Percentiles rank a stretch among this genome's conserved stretches.
Evolutionary conservation across 53 echinoderm and acorn worm species (phyloP).

Genomic region (Echinometra lucunter): DNA sequence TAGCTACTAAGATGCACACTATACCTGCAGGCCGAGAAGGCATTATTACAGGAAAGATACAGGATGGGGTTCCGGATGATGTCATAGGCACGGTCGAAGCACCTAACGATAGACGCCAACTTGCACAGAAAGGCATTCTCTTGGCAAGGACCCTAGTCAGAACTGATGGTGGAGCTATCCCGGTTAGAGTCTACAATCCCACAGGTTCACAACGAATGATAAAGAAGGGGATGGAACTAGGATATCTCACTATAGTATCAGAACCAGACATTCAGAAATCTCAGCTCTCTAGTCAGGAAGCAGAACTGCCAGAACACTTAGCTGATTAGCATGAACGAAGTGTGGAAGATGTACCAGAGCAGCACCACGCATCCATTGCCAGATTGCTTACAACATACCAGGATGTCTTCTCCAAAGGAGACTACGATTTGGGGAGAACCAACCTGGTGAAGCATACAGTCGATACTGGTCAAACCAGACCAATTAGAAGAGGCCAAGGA

Average conservation of each 20-base stretch:
- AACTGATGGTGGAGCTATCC: too few relatives aligned
- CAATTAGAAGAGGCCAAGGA: too few relatives aligned
- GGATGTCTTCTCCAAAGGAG: slow-evolving; percentile 7
- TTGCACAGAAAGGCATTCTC: neutral
- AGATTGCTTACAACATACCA: too few relatives aligned
- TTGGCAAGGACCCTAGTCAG: too few relatives aligned
- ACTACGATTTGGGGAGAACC: neutral
- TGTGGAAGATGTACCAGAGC: neutral
- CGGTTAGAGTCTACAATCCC: slow-evolving; percentile 2
- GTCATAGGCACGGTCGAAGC: slow-evolving; percentile 25
- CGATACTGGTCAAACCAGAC: too few relatives aligned
- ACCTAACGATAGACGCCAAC: neutral
- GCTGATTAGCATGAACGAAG: neutral
- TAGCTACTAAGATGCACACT: too few relatives aligned
- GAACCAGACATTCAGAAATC: neutral
- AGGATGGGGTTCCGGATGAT: too few relatives aligned
- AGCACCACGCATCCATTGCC: neutral
- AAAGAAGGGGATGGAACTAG: slow-evolving; percentile 25
- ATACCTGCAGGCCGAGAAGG: neutral
- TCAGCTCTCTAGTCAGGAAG: neutral
- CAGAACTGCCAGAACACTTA: too few relatives aligned
- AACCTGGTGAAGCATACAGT: too few relatives aligned
- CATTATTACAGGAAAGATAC: neutral
- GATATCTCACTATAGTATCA: neutral
- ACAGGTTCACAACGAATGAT: slow-evolving; percentile 4